Evolutionary conservation across 1,140 invertebrate species (phyloP).

Genomic region (Melitaea cinxia): DNA sequence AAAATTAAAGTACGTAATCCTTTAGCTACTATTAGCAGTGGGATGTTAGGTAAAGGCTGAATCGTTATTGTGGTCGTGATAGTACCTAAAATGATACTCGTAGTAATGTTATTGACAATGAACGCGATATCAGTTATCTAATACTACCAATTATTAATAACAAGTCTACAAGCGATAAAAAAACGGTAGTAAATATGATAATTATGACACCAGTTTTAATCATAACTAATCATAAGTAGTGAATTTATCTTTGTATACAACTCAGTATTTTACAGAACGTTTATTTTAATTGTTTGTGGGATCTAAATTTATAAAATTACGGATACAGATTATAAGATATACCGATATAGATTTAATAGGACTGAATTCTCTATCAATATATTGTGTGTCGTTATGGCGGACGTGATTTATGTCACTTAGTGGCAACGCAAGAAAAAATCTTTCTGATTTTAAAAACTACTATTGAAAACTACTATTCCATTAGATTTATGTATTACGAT

Average conservation of each 20-base stretch:
- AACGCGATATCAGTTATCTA: constrained; percentile 10
- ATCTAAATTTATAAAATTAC: neutral
- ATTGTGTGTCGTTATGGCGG: neutral
- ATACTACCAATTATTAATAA: constrained; percentile 24
- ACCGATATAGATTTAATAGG: no score
- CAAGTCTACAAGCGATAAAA: constrained; percentile 18
- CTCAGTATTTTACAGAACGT: neutral
- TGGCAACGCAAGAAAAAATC: no score
- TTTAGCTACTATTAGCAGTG: no score
- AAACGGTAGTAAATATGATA: constrained; percentile 20
- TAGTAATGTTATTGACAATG: neutral
- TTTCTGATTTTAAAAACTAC: no score
- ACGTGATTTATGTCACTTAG: constrained; percentile 3
- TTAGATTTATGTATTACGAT: no score
- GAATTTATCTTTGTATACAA: constrained; percentile 11
- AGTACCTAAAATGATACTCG: neutral
- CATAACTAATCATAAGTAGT: constrained; percentile 13
- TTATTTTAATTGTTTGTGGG: neutral
- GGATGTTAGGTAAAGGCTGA: no score
- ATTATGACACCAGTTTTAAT: constrained; percentile 16
- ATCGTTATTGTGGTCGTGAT: no score
- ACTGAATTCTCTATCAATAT: neutral
- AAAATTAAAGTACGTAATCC: no score
- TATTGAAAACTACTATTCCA: no score
- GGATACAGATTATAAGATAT: no score